Conservation (phyloP, 2,888 invertebrate species). For the Ectropis crepuscularia region DNA sequence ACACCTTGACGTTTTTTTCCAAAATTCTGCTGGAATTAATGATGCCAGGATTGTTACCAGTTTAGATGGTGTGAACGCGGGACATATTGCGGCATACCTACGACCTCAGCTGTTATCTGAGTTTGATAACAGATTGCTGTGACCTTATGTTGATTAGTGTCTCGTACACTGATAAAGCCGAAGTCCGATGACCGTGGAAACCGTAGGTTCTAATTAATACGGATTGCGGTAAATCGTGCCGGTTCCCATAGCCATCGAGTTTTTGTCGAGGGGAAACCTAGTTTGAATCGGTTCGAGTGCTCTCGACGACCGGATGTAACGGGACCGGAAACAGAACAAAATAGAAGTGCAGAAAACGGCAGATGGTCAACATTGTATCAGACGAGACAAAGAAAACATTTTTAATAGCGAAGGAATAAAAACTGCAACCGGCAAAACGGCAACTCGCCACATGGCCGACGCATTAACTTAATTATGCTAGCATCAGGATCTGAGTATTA, state of each 20-base stretch:
- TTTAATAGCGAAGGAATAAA: conserved; percentile 48
- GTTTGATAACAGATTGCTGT: conserved; percentile 74
- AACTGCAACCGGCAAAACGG: conserved; percentile 42
- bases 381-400: conserved; percentile 58
- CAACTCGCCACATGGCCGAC: conserved; percentile 48
- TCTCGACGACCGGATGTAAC: conserved; percentile 76
- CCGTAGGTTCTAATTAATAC: conserved; percentile 39
- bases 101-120: conserved; percentile 78
- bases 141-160: conserved; percentile 78
- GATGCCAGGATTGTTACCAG: conserved; percentile 44
- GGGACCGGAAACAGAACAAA: conserved; percentile 74
- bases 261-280: conserved; percentile 53
- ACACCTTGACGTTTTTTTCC: conserved; percentile 74
- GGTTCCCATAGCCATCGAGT: conserved; percentile 57
- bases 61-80: conserved; percentile 39
- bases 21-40: conserved; percentile 51
- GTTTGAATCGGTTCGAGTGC: conserved; percentile 63
- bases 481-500: conserved; percentile 13
- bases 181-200: conserved; percentile 80
- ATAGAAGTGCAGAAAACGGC: conserved; percentile 63
- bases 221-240: conserved; percentile 38
- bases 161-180: conserved; percentile 66
- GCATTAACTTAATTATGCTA: conserved; percentile 56
- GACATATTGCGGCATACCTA: conserved; percentile 66
- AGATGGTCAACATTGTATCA: conserved; percentile 65